Conservation (phyloP, 2,888 invertebrate species). For the Minunthozetes semirufus region DNA sequence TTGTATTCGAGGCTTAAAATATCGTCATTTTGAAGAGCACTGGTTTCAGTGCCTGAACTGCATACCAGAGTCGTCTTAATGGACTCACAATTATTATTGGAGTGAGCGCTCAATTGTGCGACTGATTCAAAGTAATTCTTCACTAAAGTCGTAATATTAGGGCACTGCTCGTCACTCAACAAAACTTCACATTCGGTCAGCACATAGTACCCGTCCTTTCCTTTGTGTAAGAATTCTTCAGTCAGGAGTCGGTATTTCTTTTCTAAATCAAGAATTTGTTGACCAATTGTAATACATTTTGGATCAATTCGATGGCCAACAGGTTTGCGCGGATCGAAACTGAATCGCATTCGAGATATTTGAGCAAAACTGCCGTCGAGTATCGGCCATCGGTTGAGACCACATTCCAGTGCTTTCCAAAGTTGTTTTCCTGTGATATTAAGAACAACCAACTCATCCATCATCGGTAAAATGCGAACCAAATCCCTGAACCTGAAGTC, state of each 20-base stretch:
- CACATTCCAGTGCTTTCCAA: constrained; percentile 69
- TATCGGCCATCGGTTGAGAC: constrained; percentile 75
- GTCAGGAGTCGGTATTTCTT: constrained; percentile 66
- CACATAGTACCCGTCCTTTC: constrained; percentile 78
- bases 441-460: constrained; percentile 71
- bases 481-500: constrained; percentile 77
- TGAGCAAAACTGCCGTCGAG: constrained; percentile 75
- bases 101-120: constrained; percentile 33
- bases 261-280: constrained; percentile 66
- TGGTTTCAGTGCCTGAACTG: neutral
- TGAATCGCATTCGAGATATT: constrained; percentile 56
- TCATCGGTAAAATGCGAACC: constrained; percentile 73
- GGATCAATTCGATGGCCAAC: constrained; percentile 63
- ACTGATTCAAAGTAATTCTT: constrained; percentile 82
- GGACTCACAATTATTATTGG: neutral
- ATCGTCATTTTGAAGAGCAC: neutral
- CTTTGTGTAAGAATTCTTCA: constrained; percentile 70
- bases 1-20: neutral
- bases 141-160: constrained; percentile 71
- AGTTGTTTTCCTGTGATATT: constrained; percentile 62
- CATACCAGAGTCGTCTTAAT: neutral
- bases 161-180: constrained; percentile 77
- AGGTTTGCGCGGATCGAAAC: constrained; percentile 55
- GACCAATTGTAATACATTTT: constrained; percentile 70
- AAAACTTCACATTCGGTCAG: constrained; percentile 65